A percentile compares a stretch with the other conserved stretches of the same genome.
These are phyloP conservation scores for Tromatobia lineatoria DNA, from an alignment of 2,888 invertebrate genomes.

Conservation along the genomic window DNA sequence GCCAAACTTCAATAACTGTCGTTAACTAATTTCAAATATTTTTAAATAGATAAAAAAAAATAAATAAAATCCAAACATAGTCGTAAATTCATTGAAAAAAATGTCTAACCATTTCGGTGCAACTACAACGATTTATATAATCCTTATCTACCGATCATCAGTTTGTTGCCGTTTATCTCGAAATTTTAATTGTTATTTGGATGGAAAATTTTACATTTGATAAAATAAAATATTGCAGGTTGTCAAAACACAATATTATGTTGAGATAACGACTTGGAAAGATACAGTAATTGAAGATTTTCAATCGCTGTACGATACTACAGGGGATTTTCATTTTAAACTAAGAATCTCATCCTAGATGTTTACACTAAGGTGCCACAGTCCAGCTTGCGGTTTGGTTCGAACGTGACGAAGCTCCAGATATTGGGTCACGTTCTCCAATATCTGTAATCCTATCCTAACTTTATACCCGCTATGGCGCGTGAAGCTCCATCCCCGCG, in stretches of 20 bases:
- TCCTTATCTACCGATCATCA: not conserved
- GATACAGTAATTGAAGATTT: constrained; percentile 15
- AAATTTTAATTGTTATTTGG: not conserved
- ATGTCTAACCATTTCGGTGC: not conserved
- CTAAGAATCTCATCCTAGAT: constrained; percentile 12
- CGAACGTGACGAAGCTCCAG: constrained; percentile 20
- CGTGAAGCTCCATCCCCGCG: not conserved
- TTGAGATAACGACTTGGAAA: not conserved
- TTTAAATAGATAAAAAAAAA: not conserved
- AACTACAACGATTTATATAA: not conserved
- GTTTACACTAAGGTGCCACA: constrained; percentile 5
- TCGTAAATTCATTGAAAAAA: not conserved
- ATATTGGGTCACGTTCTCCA: constrained; percentile 35
- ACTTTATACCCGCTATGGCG: constrained; percentile 15
- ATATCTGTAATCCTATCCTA: constrained; percentile 34
- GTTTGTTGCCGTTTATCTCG: not conserved
- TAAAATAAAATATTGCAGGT: not conserved
- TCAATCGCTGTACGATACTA: not conserved
- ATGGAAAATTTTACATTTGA: not conserved
- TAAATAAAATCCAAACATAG: not conserved
- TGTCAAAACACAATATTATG: not conserved
- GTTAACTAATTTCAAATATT: no score
- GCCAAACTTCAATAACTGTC: no score
- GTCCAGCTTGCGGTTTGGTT: constrained; percentile 3
- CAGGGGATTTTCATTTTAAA: not conserved